phyloP scores from a whole-genome alignment of 2,888 invertebrate genomes.

The Trileptium ribeirensis region DNA sequence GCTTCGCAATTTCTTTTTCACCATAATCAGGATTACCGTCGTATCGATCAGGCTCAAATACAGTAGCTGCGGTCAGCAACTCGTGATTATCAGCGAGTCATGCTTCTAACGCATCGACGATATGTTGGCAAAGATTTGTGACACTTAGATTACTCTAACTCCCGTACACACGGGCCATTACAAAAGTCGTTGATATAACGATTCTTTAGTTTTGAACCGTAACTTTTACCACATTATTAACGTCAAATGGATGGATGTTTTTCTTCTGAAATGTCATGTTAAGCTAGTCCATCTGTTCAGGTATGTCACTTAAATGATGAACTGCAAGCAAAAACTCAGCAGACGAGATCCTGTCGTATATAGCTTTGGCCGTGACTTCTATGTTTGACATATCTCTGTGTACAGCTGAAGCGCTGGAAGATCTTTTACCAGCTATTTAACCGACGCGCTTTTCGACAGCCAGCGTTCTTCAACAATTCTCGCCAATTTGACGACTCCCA shows the following conservation, averaged over 20 bases:
- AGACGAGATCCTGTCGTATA: not conserved
- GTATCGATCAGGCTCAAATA: no score
- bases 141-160: no score
- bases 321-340: not conserved
- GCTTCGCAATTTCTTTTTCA: no score
- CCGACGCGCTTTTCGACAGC: not conserved
- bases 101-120: no score
- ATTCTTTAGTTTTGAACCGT: not conserved
- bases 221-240: not conserved
- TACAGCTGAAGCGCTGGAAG: not conserved
- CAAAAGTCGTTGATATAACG: not conserved
- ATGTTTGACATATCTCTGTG: not conserved
- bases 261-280: not conserved
- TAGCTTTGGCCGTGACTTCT: not conserved
- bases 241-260: not conserved
- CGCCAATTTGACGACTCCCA: not conserved
- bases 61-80: no score
- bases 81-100: no score
- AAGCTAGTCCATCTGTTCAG: not conserved
- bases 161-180: not conserved
- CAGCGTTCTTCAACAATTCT: not conserved
- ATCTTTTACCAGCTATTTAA: not conserved
- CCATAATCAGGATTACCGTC: no score
- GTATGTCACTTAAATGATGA: not conserved
- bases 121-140: no score